Evolutionary conservation across 2,113 vertebrate species (phyloP).

Genomic region (Sphyrna mokarran): DNA sequence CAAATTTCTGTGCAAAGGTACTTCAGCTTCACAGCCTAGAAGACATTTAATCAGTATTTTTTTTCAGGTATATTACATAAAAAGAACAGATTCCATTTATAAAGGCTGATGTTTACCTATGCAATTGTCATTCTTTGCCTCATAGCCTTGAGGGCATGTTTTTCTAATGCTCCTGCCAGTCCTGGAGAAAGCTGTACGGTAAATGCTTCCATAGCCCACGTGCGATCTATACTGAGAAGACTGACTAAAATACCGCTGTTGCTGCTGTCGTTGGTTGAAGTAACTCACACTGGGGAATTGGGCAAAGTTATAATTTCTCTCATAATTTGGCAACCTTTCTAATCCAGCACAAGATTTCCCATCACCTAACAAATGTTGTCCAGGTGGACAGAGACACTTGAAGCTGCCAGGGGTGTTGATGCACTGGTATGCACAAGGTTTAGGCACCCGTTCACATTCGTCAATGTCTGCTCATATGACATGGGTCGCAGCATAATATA

Average conservation of each 20-base stretch:
- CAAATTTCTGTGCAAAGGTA: slow-evolving; percentile 6
- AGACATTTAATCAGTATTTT: background rate
- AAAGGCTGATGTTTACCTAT: slow-evolving; percentile 82
- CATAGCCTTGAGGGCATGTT: slow-evolving; percentile 77
- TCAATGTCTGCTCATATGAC: slow-evolving; percentile 83
- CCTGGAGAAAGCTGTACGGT: slow-evolving; percentile 61
- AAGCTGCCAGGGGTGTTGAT: slow-evolving; percentile 91
- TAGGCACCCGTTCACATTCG: slow-evolving; percentile 84
- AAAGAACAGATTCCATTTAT: slow-evolving; percentile 37
- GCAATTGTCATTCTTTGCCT: slow-evolving; percentile 67
- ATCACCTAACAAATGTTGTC: slow-evolving; percentile 84
- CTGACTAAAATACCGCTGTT: slow-evolving; percentile 75
- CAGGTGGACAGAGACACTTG: slow-evolving; percentile 84
- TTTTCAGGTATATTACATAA: background rate
- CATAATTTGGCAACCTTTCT: slow-evolving; percentile 77
- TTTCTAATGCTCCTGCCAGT: slow-evolving; percentile 68
- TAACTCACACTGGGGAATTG: slow-evolving; percentile 65
- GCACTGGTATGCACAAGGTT: slow-evolving; percentile 84
- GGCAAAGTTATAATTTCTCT: slow-evolving; percentile 69
- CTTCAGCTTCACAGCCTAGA: background rate
- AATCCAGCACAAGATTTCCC: slow-evolving; percentile 93
- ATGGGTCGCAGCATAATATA: slow-evolving; percentile 59
- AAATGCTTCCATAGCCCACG: slow-evolving; percentile 58
- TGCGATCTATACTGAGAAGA: slow-evolving; percentile 83
- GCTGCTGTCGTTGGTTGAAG: slow-evolving; percentile 52